Evolutionary conservation across 2,113 vertebrate species (phyloP).

Genomic region (Uropsilus gracilis): DNA sequence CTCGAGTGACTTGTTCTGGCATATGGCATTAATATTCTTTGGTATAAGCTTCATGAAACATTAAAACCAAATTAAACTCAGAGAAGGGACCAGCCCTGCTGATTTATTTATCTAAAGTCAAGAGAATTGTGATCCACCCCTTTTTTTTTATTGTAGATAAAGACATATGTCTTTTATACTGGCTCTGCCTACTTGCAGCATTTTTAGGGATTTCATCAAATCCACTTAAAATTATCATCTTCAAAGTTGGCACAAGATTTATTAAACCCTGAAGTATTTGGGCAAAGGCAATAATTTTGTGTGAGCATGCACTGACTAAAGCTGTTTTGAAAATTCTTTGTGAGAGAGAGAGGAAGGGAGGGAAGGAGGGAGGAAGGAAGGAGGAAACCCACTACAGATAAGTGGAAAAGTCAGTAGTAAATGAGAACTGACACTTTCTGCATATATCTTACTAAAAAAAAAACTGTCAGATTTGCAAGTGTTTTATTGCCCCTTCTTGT

Average conservation of each 20-base stretch:
- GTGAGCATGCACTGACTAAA: slow-evolving; percentile 32
- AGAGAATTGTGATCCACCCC: background rate
- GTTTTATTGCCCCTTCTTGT: background rate
- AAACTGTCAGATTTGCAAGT: slow-evolving; percentile 29
- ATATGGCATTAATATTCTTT: slow-evolving; percentile 79
- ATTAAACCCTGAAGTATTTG: slow-evolving; percentile 45
- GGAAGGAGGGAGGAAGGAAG: background rate
- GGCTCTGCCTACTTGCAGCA: background rate
- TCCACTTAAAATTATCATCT: slow-evolving; percentile 42
- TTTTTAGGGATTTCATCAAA: slow-evolving; percentile 59
- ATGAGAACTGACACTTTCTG: slow-evolving; percentile 52
- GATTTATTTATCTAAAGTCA: slow-evolving; percentile 72
- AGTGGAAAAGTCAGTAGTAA: slow-evolving; percentile 18
- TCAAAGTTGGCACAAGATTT: slow-evolving; percentile 41
- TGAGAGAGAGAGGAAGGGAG: background rate
- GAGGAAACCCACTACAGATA: background rate
- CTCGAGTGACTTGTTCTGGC: slow-evolving; percentile 75
- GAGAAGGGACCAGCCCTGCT: slow-evolving; percentile 42
- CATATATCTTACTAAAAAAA: slow-evolving; percentile 14
- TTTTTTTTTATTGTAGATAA: slow-evolving; percentile 31
- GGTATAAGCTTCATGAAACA: slow-evolving; percentile 76
- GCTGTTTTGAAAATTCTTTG: background rate
- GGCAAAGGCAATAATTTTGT: slow-evolving; percentile 57
- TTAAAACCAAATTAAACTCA: slow-evolving; percentile 82
- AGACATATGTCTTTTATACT: background rate